A percentile compares a stretch with the other conserved stretches of the same genome.
phyloP scores from a whole-genome alignment of 2,797 vertebrate genomes.

The Fundulus diaphanus region DNA sequence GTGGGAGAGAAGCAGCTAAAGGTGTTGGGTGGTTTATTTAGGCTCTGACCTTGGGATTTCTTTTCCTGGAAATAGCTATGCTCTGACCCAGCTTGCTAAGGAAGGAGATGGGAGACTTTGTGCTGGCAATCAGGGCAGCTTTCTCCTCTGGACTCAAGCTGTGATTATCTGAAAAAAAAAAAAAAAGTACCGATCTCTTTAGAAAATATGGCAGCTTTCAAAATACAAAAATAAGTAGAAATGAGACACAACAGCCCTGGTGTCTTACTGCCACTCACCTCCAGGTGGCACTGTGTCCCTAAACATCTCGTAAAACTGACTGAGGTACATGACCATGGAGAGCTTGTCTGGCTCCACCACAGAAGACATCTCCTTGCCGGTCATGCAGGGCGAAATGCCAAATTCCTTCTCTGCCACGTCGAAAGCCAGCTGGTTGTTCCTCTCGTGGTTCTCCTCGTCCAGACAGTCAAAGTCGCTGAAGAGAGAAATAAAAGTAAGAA shows the following conservation, averaged over 20 bases:
- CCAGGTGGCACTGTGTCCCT: slow-evolving; percentile 92
- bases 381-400: slow-evolving; percentile 98
- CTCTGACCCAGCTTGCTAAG: slow-evolving; percentile 96
- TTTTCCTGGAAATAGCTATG: slow-evolving; percentile 95
- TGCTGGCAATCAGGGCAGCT: slow-evolving; percentile 88
- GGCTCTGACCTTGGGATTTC: slow-evolving; percentile 91
- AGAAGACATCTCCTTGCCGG: slow-evolving; percentile 96
- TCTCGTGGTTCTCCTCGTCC: slow-evolving; percentile 91
- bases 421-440: slow-evolving; percentile 95
- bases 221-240: neutral
- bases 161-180: slow-evolving; percentile 82
- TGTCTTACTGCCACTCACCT: slow-evolving; percentile 80
- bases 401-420: slow-evolving; percentile 95
- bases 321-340: slow-evolving; percentile 99
- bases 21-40: neutral
- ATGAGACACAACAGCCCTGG: neutral
- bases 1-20: accelerated
- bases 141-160: slow-evolving; percentile 93
- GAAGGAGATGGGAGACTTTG: slow-evolving; percentile 98
- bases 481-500: neutral
- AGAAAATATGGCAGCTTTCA: neutral
- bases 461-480: slow-evolving; percentile 92
- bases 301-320: slow-evolving; percentile 99
- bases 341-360: slow-evolving; percentile 97
- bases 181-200: neutral